Evolutionary conservation across 2,797 vertebrate species (phyloP).

Genomic region (Benthosema pterotum): DNA sequence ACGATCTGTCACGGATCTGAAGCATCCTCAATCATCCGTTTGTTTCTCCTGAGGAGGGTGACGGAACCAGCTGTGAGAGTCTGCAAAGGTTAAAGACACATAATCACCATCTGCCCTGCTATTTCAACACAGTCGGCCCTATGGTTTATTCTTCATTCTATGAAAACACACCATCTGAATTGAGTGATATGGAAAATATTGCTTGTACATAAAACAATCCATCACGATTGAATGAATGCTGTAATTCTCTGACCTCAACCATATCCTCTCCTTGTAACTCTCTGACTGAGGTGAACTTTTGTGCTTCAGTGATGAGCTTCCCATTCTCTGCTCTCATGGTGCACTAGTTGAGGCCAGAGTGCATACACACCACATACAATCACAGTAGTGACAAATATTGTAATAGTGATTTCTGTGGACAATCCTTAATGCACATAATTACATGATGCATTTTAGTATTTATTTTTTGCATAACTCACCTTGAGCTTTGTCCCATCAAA

Average conservation of each 20-base stretch:
- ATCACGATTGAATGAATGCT: neutral
- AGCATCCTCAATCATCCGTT: conserved; percentile 59
- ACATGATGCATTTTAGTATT: conserved; percentile 2
- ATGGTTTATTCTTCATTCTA: neutral
- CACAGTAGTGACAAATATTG: neutral
- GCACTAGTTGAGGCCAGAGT: conserved; percentile 67
- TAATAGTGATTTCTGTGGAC: neutral
- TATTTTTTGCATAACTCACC: conserved; percentile 35
- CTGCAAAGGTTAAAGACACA: conserved; percentile 57
- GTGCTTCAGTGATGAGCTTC: conserved; percentile 81
- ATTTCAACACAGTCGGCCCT: neutral
- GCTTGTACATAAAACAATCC: too few species aligned
- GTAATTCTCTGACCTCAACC: conserved; percentile 80
- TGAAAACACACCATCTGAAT: neutral
- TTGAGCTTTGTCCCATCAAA: conserved; percentile 67
- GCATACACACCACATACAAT: neutral
- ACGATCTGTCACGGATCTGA: too few species aligned
- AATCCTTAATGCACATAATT: neutral
- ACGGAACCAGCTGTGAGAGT: conserved; percentile 75
- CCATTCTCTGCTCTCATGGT: conserved; percentile 78
- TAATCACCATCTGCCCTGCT: neutral
- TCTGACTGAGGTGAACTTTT: conserved; percentile 80
- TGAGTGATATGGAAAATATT: neutral
- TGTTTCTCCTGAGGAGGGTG: conserved; percentile 81
- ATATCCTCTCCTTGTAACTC: conserved; percentile 85